These are phyloP conservation scores for Solenodon paradoxus DNA, from an alignment of 2,113 vertebrate species.

Conservation along the genomic window DNA sequence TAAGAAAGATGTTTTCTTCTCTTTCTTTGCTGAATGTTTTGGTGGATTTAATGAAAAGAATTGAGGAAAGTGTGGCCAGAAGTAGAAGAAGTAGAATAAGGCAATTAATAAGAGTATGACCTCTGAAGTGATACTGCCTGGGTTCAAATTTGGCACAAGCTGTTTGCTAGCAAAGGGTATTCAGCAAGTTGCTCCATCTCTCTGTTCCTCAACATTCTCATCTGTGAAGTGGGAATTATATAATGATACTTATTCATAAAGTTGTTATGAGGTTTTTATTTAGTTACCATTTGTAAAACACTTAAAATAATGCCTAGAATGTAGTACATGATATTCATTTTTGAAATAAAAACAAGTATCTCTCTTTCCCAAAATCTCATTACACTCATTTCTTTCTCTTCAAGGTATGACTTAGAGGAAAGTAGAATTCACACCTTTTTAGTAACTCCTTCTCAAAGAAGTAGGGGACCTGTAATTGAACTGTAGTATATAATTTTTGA, in stretches of 20 bases:
- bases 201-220: not conserved
- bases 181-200: not conserved
- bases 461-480: not conserved
- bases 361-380: too few species aligned
- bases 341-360: not conserved
- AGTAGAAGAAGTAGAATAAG: not conserved
- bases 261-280: not conserved
- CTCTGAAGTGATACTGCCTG: not conserved
- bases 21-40: not conserved
- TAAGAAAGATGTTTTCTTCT: not conserved
- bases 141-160: not conserved
- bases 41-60: not conserved
- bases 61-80: not conserved
- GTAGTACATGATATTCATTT: not conserved
- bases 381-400: not conserved
- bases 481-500: not conserved
- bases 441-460: not conserved
- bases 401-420: not conserved
- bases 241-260: not conserved
- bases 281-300: not conserved
- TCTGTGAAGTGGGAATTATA: not conserved
- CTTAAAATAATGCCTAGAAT: not conserved
- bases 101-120: not conserved
- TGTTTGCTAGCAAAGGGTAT: not conserved
- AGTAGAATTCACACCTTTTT: not conserved